Evolutionary conservation across 1,140 invertebrate genomes (phyloP).

Genomic region (Bombus ignitus): DNA sequence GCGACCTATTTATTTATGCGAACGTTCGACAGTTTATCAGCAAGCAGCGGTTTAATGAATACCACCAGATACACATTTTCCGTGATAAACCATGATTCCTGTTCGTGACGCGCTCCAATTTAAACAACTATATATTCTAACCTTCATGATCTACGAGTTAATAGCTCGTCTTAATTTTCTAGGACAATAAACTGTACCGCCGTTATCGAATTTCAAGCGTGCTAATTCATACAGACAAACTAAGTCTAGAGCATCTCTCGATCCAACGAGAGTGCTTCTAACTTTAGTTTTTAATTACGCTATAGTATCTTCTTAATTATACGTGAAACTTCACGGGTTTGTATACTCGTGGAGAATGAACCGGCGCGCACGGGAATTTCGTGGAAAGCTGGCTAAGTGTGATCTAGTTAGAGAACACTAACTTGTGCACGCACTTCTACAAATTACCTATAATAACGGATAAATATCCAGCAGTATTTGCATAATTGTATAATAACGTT

Average conservation of each 20-base stretch:
- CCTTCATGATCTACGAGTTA: background rate
- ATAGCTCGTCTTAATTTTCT: background rate
- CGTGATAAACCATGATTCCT: background rate
- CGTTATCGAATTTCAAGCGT: background rate
- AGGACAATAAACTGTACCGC: background rate
- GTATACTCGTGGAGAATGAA: too few species aligned
- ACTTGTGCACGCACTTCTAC: background rate
- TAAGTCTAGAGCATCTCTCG: too few species aligned
- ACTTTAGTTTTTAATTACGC: background rate
- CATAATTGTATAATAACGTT: background rate
- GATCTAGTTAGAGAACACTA: background rate
- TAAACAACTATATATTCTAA: background rate
- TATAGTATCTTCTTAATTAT: background rate
- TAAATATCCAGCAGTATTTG: background rate
- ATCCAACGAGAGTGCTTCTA: background rate
- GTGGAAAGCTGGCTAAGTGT: background rate
- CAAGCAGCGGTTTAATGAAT: too few species aligned
- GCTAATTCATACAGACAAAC: background rate
- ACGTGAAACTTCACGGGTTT: background rate
- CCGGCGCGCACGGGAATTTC: background rate
- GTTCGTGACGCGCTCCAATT: background rate
- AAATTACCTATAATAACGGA: background rate
- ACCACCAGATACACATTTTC: background rate
- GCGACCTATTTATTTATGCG: background rate
- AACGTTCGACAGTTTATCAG: too few species aligned